Evolutionary conservation across 2,888 invertebrate genomes (phyloP).

Genomic region (Craniophora ligustri): DNA sequence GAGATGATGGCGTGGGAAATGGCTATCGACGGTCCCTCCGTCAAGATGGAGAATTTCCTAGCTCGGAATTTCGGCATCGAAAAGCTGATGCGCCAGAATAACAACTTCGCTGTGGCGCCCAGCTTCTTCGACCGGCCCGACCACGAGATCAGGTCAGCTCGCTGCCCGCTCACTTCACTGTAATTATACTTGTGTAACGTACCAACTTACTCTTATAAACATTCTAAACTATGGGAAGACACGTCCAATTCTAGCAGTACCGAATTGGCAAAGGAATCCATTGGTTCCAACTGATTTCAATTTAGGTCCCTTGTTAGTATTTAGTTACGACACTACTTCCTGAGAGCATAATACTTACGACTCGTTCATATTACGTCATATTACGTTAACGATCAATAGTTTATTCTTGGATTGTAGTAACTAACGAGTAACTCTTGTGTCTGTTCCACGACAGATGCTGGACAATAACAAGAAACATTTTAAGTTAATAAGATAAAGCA

Average conservation of each 20-base stretch:
- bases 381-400: not conserved
- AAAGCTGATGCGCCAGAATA: constrained; percentile 78
- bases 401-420: not conserved
- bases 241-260: no score
- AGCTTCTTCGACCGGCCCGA: constrained; percentile 64
- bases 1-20: constrained; percentile 91
- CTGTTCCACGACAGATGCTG: constrained; percentile 55
- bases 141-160: constrained; percentile 56
- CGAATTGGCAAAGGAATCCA: not conserved
- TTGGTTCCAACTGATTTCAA: not conserved
- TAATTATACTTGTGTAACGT: not conserved
- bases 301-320: no score
- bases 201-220: no score
- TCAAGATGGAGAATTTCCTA: constrained; percentile 95
- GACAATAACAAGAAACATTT: constrained; percentile 49
- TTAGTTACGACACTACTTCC: not conserved
- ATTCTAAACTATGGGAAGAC: not conserved
- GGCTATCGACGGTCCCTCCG: constrained; percentile 97
- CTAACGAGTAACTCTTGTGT: constrained; percentile 24
- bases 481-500: constrained; percentile 45
- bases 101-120: constrained; percentile 77
- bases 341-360: not conserved
- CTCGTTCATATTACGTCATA: not conserved
- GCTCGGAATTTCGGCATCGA: constrained; percentile 92
- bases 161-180: not conserved